These are phyloP conservation scores for Epizoanthus rinbou DNA, from an alignment of 92 coral and sea anemone species.

Conservation along the genomic window DNA sequence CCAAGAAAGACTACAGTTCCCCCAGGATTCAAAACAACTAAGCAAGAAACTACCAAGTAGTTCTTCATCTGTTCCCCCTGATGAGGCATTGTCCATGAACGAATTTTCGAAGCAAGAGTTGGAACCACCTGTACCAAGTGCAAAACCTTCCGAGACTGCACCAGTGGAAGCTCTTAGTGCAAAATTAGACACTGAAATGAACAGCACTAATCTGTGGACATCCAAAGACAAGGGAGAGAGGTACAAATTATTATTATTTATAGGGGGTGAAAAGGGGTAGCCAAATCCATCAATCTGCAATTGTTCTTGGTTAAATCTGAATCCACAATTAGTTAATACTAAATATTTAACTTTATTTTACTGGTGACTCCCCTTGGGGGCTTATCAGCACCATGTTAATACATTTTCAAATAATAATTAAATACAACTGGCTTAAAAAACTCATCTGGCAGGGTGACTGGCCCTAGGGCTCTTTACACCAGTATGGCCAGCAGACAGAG, in stretches of 20 bases:
- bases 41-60: conserved; percentile 5
- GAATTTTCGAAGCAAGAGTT: not conserved
- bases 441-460: too few relatives aligned
- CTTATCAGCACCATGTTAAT: too few relatives aligned
- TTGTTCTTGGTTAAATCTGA: too few relatives aligned
- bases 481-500: too few relatives aligned
- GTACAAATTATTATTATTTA: not conserved
- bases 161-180: not conserved
- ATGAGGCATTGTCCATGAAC: not conserved
- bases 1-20: not conserved
- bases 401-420: too few relatives aligned
- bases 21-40: not conserved
- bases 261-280: too few relatives aligned
- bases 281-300: too few relatives aligned
- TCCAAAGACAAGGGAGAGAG: conserved; percentile 11
- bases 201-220: not conserved
- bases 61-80: not conserved
- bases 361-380: too few relatives aligned
- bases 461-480: too few relatives aligned
- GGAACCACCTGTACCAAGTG: not conserved
- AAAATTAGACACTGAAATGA: not conserved
- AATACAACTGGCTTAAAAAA: too few relatives aligned
- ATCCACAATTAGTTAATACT: too few relatives aligned
- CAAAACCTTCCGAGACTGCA: not conserved
- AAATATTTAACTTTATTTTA: too few relatives aligned